Percentiles rank a stretch among this genome's conserved stretches.
Evolutionary conservation across 1,140 invertebrate species (phyloP).

Genomic region (Saccostrea cuccullata): DNA sequence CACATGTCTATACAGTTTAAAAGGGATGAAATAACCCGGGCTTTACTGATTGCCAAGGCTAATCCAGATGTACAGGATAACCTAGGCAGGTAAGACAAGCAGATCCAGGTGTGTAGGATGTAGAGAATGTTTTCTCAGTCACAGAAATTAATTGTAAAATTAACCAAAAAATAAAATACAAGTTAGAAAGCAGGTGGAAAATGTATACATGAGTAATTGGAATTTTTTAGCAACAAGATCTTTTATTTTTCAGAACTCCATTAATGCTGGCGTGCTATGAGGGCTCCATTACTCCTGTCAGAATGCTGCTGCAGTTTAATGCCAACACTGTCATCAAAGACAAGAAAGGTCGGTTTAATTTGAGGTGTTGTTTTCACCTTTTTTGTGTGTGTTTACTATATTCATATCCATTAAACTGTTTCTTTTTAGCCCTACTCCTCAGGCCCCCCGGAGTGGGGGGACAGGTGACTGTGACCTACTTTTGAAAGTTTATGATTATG

Average conservation of each 20-base stretch:
- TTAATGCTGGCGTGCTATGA: conserved; percentile 54
- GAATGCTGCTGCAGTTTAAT: conserved; percentile 38
- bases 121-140: too few species aligned
- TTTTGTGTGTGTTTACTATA: too few species aligned
- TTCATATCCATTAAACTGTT: too few species aligned
- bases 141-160: too few species aligned
- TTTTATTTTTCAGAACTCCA: conserved; percentile 43
- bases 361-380: too few species aligned
- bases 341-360: conserved; percentile 35
- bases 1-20: conserved; percentile 66
- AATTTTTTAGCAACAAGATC: background rate
- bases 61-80: conserved; percentile 66
- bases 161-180: too few species aligned
- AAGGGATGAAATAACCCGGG: conserved; percentile 61
- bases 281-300: conserved; percentile 46
- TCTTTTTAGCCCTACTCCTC: too few species aligned
- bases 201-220: too few species aligned
- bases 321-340: conserved; percentile 49
- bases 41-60: conserved; percentile 62
- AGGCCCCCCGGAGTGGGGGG: too few species aligned
- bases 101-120: background rate
- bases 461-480: too few species aligned
- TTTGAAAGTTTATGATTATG: too few species aligned
- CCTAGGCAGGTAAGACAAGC: conserved; percentile 62
- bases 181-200: too few species aligned